phyloP scores from a whole-genome alignment of 2,888 invertebrate genomes.

The Nephrotoma flavescens region DNA sequence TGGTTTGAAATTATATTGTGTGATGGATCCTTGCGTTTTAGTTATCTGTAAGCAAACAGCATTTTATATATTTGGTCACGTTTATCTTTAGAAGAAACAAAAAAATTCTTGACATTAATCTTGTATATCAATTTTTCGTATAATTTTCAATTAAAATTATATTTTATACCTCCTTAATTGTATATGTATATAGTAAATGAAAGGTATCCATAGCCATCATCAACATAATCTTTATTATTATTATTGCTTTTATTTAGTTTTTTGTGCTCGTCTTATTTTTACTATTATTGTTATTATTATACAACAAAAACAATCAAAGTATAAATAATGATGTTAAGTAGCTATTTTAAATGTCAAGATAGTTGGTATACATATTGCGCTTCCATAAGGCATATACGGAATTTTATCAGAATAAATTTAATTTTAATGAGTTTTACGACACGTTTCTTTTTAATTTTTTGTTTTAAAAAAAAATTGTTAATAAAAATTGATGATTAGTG shows the following conservation, averaged over 20 bases:
- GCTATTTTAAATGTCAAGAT: not conserved
- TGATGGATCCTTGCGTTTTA: not conserved
- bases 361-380: not conserved
- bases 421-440: not conserved
- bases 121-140: not conserved
- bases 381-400: not conserved
- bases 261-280: not conserved
- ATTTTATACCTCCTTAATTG: not conserved
- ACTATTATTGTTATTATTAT: not conserved
- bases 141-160: not conserved
- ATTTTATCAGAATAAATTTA: not conserved
- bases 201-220: not conserved
- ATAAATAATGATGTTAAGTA: not conserved
- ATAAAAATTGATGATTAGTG: not conserved
- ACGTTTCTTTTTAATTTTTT: not conserved
- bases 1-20: not conserved
- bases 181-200: not conserved
- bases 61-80: not conserved
- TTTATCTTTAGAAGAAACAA: not conserved
- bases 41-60: not conserved
- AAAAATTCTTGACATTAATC: not conserved
- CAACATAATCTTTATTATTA: not conserved
- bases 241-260: not conserved
- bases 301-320: not conserved
- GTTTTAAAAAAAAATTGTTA: not conserved